Conservation (phyloP, 2,797 vertebrate species). For the Bradypodion ventrale region DNA sequence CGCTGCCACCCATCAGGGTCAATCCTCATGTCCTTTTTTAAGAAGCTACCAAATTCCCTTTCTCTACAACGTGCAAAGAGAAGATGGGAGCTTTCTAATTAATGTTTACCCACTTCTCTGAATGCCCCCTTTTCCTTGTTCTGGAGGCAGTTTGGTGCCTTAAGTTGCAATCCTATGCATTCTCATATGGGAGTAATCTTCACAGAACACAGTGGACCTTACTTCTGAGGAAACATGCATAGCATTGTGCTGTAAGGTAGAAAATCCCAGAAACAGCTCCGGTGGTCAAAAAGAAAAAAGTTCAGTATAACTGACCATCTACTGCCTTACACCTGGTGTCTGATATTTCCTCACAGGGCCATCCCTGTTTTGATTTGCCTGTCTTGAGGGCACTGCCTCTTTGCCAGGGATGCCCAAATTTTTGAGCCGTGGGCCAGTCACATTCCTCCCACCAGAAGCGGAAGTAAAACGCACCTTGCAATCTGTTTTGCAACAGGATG, state of each 20-base stretch:
- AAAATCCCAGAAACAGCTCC: background rate
- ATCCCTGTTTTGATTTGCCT: background rate
- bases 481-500: too few relatives aligned
- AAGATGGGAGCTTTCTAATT: background rate
- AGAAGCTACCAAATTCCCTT: background rate
- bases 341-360: background rate
- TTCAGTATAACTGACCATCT: background rate
- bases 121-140: conserved; percentile 16
- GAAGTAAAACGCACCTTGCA: too few relatives aligned
- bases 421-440: too few relatives aligned
- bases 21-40: background rate
- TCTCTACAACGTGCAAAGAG: background rate
- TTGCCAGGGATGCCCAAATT: too few relatives aligned
- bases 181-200: background rate
- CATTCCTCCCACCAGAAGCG: too few relatives aligned
- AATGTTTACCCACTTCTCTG: conserved; percentile 6
- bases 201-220: background rate
- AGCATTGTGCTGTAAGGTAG: background rate
- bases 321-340: background rate
- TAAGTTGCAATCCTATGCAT: background rate
- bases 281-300: background rate
- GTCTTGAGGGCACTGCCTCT: background rate
- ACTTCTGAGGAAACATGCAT: background rate
- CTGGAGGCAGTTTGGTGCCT: background rate
- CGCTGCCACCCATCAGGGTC: too few relatives aligned